Evolutionary conservation across 2,113 vertebrate species (phyloP).

Genomic region (Chaetodon trifascialis): DNA sequence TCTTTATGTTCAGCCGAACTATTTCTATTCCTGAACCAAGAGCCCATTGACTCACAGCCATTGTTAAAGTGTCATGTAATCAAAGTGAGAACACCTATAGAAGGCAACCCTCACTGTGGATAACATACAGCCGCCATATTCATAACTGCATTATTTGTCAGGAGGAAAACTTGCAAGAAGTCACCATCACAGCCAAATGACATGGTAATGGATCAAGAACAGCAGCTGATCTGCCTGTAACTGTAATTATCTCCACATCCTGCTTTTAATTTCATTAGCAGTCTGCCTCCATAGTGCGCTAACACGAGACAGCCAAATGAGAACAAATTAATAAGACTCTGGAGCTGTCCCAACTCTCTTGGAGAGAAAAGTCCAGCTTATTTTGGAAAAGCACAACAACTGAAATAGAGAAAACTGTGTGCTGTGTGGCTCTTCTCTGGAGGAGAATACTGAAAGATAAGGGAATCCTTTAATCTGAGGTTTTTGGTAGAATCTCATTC

Average conservation of each 20-base stretch:
- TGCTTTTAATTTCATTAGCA: constrained; percentile 78
- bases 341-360: constrained; percentile 52
- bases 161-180: constrained; percentile 54
- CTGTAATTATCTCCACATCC: constrained; percentile 78
- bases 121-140: constrained; percentile 54
- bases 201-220: constrained; percentile 76
- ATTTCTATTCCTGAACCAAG: too few relatives aligned
- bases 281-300: constrained; percentile 49
- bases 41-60: background rate
- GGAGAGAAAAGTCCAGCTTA: constrained; percentile 33
- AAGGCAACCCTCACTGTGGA: background rate
- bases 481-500: constrained; percentile 3
- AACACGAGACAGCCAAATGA: constrained; percentile 61
- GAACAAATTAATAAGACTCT: constrained; percentile 68
- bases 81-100: constrained; percentile 13
- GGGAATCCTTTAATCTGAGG: constrained; percentile 30
- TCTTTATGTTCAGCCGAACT: background rate
- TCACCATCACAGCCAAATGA: constrained; percentile 62
- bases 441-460: constrained; percentile 5
- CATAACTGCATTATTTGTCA: constrained; percentile 60
- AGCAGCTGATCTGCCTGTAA: constrained; percentile 73
- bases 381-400: constrained; percentile 20
- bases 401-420: constrained; percentile 15
- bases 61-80: background rate
- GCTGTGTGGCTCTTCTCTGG: constrained; percentile 1